Evolutionary conservation across 2,888 invertebrate species (phyloP), one percentile per base, ranked within the genome.

Genomic region (Drosophila mulleri): DNA sequence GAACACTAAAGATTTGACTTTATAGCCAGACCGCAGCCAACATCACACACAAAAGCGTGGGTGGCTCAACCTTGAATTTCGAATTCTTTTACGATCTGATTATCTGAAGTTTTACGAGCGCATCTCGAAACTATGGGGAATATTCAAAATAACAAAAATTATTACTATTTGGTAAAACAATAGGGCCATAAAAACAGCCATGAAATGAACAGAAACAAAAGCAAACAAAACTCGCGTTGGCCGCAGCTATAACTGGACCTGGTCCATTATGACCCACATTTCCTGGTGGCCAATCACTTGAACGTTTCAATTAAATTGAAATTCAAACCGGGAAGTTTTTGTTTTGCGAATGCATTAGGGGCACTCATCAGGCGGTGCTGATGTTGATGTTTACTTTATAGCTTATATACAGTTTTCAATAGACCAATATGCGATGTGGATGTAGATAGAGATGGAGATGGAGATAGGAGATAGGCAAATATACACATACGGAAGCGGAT

Each of bases 311-410:
- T 83, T 74, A 72, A 85, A 88, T 75, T 75, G 81, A 83, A 85
- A 88, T 76, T 60, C 63, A 83, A 85, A 75, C 68, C 86, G 39
- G 29, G 48, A 29, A 35, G 14, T 23, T 39, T 48, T 72, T 76
- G 67, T 83, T 86, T 78, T 73, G 59, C 52, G 68, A 82, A 73
- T 70, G 82, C 83, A 84, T 82, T 83, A 78, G 72, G 61, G 29
- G 47, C 41, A 52, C 65, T 73, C 78, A 59, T 67, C 67, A 50
- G 47, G 67, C 64, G 59, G 45, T 78, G 69, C 72, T 70, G 62
- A 62, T 74, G 69, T 68, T 50, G 53, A 14, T 52, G 53, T 54
- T 54, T 54, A 29, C 14, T 29, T 80, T 45, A 69, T 74, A 67
- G 67, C 72, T 82, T 80, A 56, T 79, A 74, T 72, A 12, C 67